Percentiles rank a stretch among this genome's conserved stretches.
Evolutionary conservation across 2,888 invertebrate genomes (phyloP).

Genomic region (Drosophila pegasa): DNA sequence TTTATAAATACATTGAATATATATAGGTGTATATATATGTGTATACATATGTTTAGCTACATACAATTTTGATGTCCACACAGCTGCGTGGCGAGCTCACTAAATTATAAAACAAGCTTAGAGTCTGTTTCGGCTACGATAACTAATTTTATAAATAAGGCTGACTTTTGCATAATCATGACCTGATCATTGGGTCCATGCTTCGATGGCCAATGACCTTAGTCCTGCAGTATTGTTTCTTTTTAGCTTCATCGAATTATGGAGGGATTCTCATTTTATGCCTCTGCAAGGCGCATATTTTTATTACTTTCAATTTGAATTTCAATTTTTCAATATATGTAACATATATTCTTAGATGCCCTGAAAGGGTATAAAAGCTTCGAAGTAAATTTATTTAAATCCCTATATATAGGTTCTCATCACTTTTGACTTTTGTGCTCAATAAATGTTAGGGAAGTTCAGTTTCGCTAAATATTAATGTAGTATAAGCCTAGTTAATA

Average conservation of each 20-base stretch:
- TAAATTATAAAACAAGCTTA: constrained; percentile 76
- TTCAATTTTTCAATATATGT: neutral
- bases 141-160: constrained; percentile 79
- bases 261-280: constrained; percentile 63
- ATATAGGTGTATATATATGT: constrained; percentile 28
- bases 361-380: constrained; percentile 29
- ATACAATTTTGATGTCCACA: constrained; percentile 51
- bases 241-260: constrained; percentile 48
- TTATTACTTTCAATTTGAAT: neutral
- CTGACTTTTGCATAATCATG: constrained; percentile 51
- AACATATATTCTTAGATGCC: neutral
- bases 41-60: constrained; percentile 34
- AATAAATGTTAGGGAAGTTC: constrained; percentile 62
- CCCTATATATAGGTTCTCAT: neutral
- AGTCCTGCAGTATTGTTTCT: constrained; percentile 37
- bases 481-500: constrained; percentile 57
- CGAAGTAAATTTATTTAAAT: constrained; percentile 30
- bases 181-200: constrained; percentile 30
- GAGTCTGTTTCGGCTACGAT: constrained; percentile 59
- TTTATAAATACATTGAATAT: constrained; percentile 55
- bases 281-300: constrained; percentile 6
- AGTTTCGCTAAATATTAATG: constrained; percentile 33
- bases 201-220: constrained; percentile 47
- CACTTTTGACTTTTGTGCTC: constrained; percentile 59
- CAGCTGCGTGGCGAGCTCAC: constrained; percentile 45